Percentiles rank a stretch among this genome's conserved stretches.
Evolutionary conservation across 2,888 invertebrate species (phyloP).

Genomic region (Pammene aurita): DNA sequence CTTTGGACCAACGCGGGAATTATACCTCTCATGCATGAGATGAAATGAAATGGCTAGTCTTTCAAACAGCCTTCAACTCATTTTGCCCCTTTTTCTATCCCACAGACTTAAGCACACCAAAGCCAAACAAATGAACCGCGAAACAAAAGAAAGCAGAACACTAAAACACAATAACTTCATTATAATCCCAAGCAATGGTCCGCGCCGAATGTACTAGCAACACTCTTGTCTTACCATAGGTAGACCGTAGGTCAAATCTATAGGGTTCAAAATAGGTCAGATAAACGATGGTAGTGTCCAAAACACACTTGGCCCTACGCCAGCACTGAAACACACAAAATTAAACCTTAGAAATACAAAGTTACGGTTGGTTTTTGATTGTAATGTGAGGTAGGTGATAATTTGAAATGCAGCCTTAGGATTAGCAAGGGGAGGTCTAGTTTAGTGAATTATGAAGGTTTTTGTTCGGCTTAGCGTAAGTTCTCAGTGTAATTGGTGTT

Average conservation of each 20-base stretch:
- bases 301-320: conserved; percentile 27
- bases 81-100: too few relatives aligned
- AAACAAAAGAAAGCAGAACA: conserved; percentile 23
- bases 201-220: background rate
- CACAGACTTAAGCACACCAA: background rate
- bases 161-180: conserved; percentile 29
- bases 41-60: too few relatives aligned
- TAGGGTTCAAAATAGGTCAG: too few relatives aligned
- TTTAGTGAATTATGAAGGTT: conserved; percentile 25
- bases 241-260: too few relatives aligned
- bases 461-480: conserved; percentile 18
- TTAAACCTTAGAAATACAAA: background rate
- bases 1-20: too few relatives aligned
- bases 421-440: conserved; percentile 23
- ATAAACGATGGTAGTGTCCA: conserved; percentile 3
- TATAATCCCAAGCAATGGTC: conserved; percentile 24
- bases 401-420: conserved; percentile 28
- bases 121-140: conserved; percentile 12
- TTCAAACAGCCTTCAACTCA: too few relatives aligned
- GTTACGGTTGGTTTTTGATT: background rate
- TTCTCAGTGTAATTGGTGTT: conserved; percentile 22
- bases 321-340: background rate
- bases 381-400: background rate
- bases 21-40: too few relatives aligned
- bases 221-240: too few relatives aligned